These are phyloP conservation scores for Eulemur mongoz DNA, from an alignment of 2,797 vertebrate genomes.

Conservation along the genomic window DNA sequence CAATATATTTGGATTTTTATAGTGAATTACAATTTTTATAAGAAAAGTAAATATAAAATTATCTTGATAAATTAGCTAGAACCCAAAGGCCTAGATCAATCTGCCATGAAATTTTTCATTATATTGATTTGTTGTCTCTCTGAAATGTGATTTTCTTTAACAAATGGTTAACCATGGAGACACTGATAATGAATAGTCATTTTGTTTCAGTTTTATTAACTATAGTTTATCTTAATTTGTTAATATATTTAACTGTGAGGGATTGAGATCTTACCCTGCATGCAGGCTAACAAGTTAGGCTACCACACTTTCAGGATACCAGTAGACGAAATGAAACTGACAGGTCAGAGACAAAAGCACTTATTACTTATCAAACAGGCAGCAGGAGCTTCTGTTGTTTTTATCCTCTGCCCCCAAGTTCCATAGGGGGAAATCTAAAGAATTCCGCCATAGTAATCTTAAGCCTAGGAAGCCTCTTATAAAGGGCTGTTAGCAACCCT, in stretches of 20 bases:
- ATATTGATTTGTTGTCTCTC: not conserved
- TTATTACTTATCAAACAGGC: not conserved
- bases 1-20: not conserved
- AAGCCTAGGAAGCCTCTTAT: not conserved
- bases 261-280: not conserved
- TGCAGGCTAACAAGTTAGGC: not conserved
- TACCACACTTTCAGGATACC: not conserved
- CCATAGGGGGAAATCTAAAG: not conserved
- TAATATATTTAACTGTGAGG: not conserved
- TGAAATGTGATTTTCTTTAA: not conserved
- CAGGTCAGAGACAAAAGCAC: not conserved
- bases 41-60: not conserved
- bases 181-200: not conserved
- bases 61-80: not conserved
- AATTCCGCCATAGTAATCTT: not conserved
- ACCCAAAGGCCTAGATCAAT: not conserved
- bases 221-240: not conserved
- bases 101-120: not conserved
- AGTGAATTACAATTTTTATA: not conserved
- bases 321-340: not conserved
- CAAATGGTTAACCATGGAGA: not conserved
- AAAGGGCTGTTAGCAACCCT: not conserved
- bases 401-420: not conserved
- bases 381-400: not conserved
- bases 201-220: constrained; percentile 1